Evolutionary conservation across 2,888 invertebrate genomes (phyloP).

Genomic region (Clanis bilineata): DNA sequence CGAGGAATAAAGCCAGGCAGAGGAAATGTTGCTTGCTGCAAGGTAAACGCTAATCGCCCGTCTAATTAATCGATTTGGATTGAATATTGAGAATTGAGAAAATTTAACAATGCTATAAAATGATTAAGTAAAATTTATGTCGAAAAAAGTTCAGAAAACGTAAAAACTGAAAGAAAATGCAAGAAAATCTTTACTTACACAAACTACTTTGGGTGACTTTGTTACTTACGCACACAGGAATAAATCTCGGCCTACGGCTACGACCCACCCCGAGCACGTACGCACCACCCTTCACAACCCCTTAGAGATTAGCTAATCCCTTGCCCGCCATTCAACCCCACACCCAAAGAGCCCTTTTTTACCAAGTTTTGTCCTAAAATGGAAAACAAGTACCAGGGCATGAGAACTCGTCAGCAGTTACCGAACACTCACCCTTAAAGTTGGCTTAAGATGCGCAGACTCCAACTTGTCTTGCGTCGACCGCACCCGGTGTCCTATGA

Average conservation of each 20-base stretch:
- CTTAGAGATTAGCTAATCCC: conserved; percentile 48
- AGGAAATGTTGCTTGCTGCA: too few relatives aligned
- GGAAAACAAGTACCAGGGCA: conserved; percentile 79
- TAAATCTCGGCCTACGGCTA: conserved; percentile 19
- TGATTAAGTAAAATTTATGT: too few relatives aligned
- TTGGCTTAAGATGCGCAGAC: conserved; percentile 73
- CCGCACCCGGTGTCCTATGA: conserved; percentile 50
- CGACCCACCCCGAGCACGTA: conserved; percentile 25
- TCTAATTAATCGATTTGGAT: too few relatives aligned
- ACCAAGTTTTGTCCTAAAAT: conserved; percentile 82
- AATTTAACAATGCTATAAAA: too few relatives aligned
- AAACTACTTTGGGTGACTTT: not conserved
- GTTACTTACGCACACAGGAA: conserved; percentile 22
- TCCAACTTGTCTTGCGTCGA: conserved; percentile 62
- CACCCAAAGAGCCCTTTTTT: conserved; percentile 68
- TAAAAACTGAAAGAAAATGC: too few relatives aligned
- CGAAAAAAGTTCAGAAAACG: too few relatives aligned
- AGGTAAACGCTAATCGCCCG: too few relatives aligned
- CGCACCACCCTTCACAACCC: conserved; percentile 66
- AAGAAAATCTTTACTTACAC: too few relatives aligned
- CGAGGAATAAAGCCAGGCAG: too few relatives aligned
- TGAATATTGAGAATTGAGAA: too few relatives aligned
- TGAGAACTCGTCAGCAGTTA: conserved; percentile 55
- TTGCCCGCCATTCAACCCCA: conserved; percentile 26
- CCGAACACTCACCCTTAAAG: conserved; percentile 67